Conservation (phyloP, 53 echinoderm and acorn worm genomes). For the Holothuria leucospilota region DNA sequence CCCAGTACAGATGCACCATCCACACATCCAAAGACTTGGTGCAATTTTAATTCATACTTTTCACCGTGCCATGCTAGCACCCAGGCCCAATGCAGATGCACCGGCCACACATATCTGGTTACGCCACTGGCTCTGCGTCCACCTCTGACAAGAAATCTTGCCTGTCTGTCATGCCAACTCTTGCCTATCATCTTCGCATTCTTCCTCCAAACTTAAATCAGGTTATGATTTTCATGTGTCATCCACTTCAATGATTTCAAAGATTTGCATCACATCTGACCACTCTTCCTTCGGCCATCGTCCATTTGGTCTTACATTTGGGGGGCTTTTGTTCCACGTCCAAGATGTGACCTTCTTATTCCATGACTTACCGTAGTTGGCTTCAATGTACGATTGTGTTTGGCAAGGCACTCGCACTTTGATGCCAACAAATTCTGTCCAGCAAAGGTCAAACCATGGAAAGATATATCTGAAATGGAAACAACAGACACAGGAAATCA, state of each 20-base stretch:
- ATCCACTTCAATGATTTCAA: conserved; percentile 58
- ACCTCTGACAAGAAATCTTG: too few species aligned
- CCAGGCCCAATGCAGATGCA: too few species aligned
- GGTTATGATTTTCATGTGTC: not conserved
- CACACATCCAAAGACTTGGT: too few species aligned
- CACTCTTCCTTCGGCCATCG: conserved; percentile 80
- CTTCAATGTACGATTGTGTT: conserved; percentile 91
- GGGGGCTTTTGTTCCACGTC: conserved; percentile 96
- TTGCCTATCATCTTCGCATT: too few species aligned
- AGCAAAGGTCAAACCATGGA: conserved; percentile 88
- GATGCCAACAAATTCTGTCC: conserved; percentile 86
- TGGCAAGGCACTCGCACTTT: conserved; percentile 89
- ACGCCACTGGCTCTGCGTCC: too few species aligned
- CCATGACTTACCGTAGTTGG: conserved; percentile 94
- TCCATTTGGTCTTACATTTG: conserved; percentile 90
- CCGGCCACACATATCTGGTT: too few species aligned
- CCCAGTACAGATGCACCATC: too few species aligned
- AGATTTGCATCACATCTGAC: conserved; percentile 84
- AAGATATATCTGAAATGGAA: conserved; percentile 76
- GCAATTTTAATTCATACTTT: too few species aligned
- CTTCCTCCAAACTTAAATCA: too few species aligned
- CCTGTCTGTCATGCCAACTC: too few species aligned
- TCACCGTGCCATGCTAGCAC: too few species aligned
- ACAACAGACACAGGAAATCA: too few species aligned
- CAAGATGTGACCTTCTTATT: conserved; percentile 84